A percentile compares a stretch with the other conserved stretches of the same genome.
Conservation (phyloP, 2,113 vertebrate genomes). For the Hydrochoerus hydrochaeris region DNA sequence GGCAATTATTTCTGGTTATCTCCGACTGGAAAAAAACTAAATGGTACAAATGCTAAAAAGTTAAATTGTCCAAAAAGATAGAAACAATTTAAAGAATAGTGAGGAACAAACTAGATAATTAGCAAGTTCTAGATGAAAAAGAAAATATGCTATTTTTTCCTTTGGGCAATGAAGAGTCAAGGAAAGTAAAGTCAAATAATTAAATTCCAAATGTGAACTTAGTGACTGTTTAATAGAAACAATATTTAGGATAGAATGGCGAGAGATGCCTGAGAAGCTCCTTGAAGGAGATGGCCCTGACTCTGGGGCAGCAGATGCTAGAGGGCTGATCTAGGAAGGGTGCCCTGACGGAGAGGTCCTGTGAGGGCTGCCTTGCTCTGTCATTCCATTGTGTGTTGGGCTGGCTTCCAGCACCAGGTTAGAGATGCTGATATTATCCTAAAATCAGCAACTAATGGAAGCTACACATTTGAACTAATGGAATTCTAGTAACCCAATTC, state of each 20-base stretch:
- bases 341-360: neutral
- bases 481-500: neutral
- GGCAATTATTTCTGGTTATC: neutral
- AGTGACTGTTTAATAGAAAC: neutral
- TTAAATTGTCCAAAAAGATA: neutral
- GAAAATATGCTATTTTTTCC: neutral
- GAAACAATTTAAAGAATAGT: neutral
- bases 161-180: neutral
- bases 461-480: neutral
- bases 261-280: neutral
- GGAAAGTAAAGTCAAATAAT: neutral
- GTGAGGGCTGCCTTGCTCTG: neutral
- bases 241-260: neutral
- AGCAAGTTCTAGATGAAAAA: neutral
- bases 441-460: neutral
- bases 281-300: neutral
- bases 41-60: neutral
- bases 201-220: neutral
- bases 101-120: neutral
- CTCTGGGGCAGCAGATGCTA: neutral
- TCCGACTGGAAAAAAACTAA: neutral
- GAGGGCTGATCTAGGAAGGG: neutral
- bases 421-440: neutral
- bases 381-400: neutral
- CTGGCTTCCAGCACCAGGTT: neutral